These are phyloP conservation scores for Nannobrachium achirus DNA, from an alignment of 2,113 vertebrate genomes.

Conservation along the genomic window DNA sequence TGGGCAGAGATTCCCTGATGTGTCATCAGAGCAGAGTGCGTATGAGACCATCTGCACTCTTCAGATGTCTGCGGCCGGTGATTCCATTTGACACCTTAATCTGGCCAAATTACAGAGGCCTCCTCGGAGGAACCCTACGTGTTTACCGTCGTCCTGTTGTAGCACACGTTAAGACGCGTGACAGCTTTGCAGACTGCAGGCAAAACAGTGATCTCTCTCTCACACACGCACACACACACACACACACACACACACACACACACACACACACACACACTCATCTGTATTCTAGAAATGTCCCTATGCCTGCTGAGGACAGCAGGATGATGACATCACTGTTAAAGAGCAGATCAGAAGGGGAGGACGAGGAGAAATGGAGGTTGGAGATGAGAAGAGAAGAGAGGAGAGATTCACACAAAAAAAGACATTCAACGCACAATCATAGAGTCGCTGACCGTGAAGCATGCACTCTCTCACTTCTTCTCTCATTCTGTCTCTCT, in stretches of 20 bases:
- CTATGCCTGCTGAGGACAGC: slow-evolving; percentile 53
- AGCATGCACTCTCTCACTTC: not conserved
- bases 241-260: slow-evolving; percentile 11
- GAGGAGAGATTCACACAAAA: slow-evolving; percentile 4
- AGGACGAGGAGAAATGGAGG: slow-evolving; percentile 15
- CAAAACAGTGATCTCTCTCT: slow-evolving; percentile 69
- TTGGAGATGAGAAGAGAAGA: slow-evolving; percentile 14
- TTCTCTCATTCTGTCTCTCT: not conserved
- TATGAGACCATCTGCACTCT: slow-evolving; percentile 57
- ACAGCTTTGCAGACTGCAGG: slow-evolving; percentile 68
- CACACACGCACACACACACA: not conserved
- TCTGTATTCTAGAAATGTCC: slow-evolving; percentile 62
- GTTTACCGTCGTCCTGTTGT: slow-evolving; percentile 75
- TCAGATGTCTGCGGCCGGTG: slow-evolving; percentile 63
- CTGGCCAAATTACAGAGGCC: slow-evolving; percentile 69
- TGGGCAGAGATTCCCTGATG: slow-evolving; percentile 23
- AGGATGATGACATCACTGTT: slow-evolving; percentile 64
- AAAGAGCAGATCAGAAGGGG: slow-evolving; percentile 57
- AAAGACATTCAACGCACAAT: slow-evolving; percentile 3
- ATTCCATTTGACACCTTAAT: slow-evolving; percentile 74
- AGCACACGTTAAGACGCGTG: too few species aligned
- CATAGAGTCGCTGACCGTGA: slow-evolving; percentile 7
- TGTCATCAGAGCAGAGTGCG: slow-evolving; percentile 46
- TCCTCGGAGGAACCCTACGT: slow-evolving; percentile 61
- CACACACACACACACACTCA: slow-evolving; percentile 40